Percentiles rank a stretch among this genome's conserved stretches.
Evolutionary conservation across 2,113 vertebrate species (phyloP).

Genomic region (Hipposideros armiger): DNA sequence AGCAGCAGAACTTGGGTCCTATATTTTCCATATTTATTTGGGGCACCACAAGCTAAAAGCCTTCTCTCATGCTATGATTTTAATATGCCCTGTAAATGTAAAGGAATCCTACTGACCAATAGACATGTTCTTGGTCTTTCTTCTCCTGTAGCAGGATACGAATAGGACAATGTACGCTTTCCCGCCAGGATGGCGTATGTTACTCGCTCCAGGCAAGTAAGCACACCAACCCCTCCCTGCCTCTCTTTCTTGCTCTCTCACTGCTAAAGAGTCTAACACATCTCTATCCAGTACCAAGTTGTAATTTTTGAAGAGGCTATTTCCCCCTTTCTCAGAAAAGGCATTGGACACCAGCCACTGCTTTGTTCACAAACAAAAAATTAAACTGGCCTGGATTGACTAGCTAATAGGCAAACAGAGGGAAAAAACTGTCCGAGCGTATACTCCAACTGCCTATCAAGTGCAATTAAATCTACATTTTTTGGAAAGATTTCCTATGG

Average conservation of each 20-base stretch:
- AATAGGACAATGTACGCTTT: not conserved
- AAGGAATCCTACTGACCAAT: not conserved
- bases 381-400: not conserved
- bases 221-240: not conserved
- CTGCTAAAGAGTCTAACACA: not conserved
- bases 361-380: conserved; percentile 30
- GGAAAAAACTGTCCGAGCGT: not conserved
- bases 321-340: conserved; percentile 39
- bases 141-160: not conserved
- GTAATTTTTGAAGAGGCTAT: not conserved
- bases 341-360: not conserved
- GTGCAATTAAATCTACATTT: not conserved
- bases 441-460: not conserved
- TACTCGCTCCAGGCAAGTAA: not conserved
- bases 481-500: not conserved
- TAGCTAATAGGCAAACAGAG: not conserved
- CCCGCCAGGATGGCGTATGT: not conserved
- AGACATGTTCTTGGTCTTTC: not conserved
- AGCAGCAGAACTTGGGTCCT: not conserved
- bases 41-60: not conserved
- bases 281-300: not conserved
- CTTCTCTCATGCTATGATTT: not conserved
- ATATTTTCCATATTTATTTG: not conserved
- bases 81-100: not conserved
- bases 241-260: not conserved